Conservation (phyloP, 2,113 vertebrate genomes). For the Perccottus glenii region DNA sequence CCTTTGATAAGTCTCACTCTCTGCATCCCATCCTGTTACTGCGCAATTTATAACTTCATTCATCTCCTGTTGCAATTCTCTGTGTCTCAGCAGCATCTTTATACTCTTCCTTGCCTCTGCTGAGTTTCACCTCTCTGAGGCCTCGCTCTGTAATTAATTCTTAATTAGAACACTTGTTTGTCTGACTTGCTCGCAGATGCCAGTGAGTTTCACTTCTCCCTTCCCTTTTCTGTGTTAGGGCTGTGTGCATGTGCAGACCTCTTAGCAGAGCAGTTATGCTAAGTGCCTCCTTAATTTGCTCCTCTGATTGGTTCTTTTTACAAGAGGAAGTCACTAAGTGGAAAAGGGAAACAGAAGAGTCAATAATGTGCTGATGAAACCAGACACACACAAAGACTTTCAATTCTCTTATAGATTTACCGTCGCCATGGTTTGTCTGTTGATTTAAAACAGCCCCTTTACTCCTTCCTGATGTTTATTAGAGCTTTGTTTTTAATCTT, state of each 20-base stretch:
- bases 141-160: conserved; percentile 70
- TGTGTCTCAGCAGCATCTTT: neutral
- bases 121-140: conserved; percentile 38
- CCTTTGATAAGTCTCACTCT: neutral
- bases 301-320: conserved; percentile 44
- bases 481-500: neutral
- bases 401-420: conserved; percentile 51
- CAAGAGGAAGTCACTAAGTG: conserved; percentile 41
- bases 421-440: conserved; percentile 29
- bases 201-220: conserved; percentile 39
- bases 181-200: conserved; percentile 70
- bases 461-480: neutral
- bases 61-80: neutral
- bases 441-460: conserved; percentile 37
- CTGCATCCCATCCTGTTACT: neutral
- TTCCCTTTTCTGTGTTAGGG: conserved; percentile 13
- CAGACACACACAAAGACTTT: conserved; percentile 13
- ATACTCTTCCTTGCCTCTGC: conserved; percentile 1
- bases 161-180: conserved; percentile 76
- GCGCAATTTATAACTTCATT: neutral
- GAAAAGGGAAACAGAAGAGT: conserved; percentile 41
- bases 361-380: conserved; percentile 50
- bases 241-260: conserved; percentile 14
- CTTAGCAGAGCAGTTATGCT: conserved; percentile 40
- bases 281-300: conserved; percentile 48